Evolutionary conservation across 2,113 vertebrate species (phyloP), one percentile per base, ranked within the genome.

Genomic region (Girardinichthys multiradiatus): DNA sequence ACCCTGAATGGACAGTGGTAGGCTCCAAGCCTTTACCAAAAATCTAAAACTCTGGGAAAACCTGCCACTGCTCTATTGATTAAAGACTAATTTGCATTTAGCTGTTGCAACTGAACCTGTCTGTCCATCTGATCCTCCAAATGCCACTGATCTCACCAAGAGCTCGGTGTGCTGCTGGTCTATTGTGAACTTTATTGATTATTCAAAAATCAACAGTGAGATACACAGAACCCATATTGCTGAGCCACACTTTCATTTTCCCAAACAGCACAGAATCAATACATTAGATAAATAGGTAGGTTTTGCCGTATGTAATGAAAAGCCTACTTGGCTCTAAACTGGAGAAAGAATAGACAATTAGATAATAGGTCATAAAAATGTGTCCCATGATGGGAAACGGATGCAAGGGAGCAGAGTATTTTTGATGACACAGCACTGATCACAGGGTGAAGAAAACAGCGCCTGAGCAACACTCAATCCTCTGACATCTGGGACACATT

Each of bases 401-500:
- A 90, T 84, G 74, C 76, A 48, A 7, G 58, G 54, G 9, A 85
- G 79, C 60, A 57, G 9, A 5, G 57, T 66, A n/a, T 84, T 88
- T 91, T 62, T 89, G 86, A 90, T 89, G 91, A 93, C 80, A 76
- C 57, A 72, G 86, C 84, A 85, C 48, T 76, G 79, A 90, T 89
- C 60, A 65, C 14, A 67, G 85, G 80, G 79, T 79, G 68, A 62
- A 86, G 74, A 80, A 70, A 80, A 80, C 62, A 62, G 61, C 37
- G 80, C 35, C 70, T 79, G 42, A 89, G 86, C 90, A 92, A 87
- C 75, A 72, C 67, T 77, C 84, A 86, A 93, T 92, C 85, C 79
- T 79, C 17, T 65, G 60, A 33, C 90, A 94, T 94, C 91, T 94
- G 93, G 90, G 81, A 90, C 33, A 77, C 71, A 90, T 93, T 92